Evolutionary conservation across 2,113 vertebrate genomes (phyloP), one percentile per base, ranked within the genome.

Genomic region (Telmatochromis sp.): DNA sequence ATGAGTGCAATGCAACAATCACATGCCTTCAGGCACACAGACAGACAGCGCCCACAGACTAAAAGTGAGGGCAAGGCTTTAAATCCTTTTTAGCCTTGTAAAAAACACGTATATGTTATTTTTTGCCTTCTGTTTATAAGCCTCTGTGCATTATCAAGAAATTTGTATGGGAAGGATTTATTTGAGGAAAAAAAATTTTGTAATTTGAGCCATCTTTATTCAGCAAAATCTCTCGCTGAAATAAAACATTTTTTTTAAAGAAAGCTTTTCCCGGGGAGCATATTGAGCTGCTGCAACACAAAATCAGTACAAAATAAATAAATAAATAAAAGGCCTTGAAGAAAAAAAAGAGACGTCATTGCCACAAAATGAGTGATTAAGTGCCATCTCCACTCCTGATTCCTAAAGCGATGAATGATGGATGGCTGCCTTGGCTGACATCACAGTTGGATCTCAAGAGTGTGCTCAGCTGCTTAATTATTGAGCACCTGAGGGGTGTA

Each of bases 1-100:
- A 95, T 91, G 92, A 91, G 91, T 87, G 92, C 89, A 83, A 92
- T 85, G 91, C 93, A 93, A 93, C 93, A 92, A 91, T 94, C 90
- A 89, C 89, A 92, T 45, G 80, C 87, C 90, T 89, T 89, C 90
- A 91, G 90, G 91, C 93, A 87, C 87, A 93, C 80, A 85, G 83
- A 88, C 90, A 92, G 89, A 86, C 89, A 83, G 91, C 9, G 13
- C 78, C 86, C 80, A 91, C 86, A 79, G 91, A 93, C 82, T 90
- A 86, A 94, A 88, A 86, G 57, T 78, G 83, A 84, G 89, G 87
- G 73, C 81, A 51, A 86, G 60, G 85, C 80, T 84, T 86, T 86
- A 84, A 85, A 89, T 83, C 82, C 79, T 60, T 58, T 63, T 28
- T 49, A 79, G 65, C 81, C 57, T 84, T 58, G 54, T 51, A 58